Evolutionary conservation across 2,797 vertebrate genomes (phyloP).

Genomic region (Pantherophis alleghaniensis): DNA sequence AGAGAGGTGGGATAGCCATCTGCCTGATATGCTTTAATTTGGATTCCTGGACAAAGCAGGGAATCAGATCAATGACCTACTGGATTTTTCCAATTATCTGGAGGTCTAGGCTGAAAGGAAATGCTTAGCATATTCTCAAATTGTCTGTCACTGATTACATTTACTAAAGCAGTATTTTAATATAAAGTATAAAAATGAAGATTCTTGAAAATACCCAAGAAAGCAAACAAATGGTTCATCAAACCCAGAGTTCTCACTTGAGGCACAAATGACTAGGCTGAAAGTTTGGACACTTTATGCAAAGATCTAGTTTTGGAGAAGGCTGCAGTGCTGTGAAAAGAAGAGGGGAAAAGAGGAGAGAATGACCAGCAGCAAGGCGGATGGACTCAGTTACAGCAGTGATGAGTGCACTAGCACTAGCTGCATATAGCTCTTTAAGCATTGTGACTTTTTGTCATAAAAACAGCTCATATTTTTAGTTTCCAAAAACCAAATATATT

Average conservation of each 20-base stretch:
- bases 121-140: background rate
- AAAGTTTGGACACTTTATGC: background rate
- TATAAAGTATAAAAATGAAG: background rate
- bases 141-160: background rate
- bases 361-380: background rate
- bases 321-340: background rate
- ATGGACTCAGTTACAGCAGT: background rate
- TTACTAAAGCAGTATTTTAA: background rate
- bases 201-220: background rate
- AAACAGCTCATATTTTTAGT: background rate
- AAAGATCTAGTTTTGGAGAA: background rate
- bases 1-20: background rate
- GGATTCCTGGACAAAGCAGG: background rate
- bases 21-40: background rate
- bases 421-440: background rate
- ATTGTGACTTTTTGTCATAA: background rate
- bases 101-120: background rate
- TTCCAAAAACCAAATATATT: background rate
- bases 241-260: background rate
- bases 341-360: background rate
- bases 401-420: background rate
- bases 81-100: background rate
- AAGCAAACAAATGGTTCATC: background rate
- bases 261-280: background rate
- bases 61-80: background rate